A percentile compares a stretch with the other conserved stretches of the same genome.
phyloP scores from a whole-genome alignment of 2,888 invertebrate species.

The Deilephila elpenor region DNA sequence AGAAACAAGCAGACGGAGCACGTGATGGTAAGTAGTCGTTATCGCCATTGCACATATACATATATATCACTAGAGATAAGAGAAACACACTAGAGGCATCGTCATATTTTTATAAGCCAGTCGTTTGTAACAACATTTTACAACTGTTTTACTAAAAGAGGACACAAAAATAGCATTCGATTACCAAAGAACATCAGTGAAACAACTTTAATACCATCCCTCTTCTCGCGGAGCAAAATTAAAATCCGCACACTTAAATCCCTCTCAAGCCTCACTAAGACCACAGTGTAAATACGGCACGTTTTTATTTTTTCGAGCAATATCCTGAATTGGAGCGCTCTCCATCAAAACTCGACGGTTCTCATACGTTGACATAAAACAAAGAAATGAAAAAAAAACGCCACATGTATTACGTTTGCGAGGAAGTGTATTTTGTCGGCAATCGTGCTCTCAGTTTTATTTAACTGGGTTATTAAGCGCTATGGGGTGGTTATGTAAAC shows the following conservation, averaged over 20 bases:
- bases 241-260: background rate
- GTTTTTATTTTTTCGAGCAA: slow-evolving; percentile 39
- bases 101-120: no score
- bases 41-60: no score
- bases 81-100: no score
- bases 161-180: no score
- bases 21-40: no score
- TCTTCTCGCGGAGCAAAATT: background rate
- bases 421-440: slow-evolving; percentile 15
- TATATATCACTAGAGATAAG: no score
- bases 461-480: background rate
- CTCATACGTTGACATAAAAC: slow-evolving; percentile 38
- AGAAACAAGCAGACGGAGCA: no score
- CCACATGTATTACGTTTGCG: slow-evolving; percentile 12
- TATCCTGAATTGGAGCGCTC: slow-evolving; percentile 35
- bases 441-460: slow-evolving; percentile 1
- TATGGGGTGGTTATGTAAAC: background rate
- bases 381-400: slow-evolving; percentile 36
- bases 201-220: background rate
- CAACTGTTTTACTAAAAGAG: no score
- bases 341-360: slow-evolving; percentile 33
- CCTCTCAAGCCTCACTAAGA: background rate
- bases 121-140: no score
- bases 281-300: slow-evolving; percentile 9
- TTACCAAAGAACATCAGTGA: background rate